Percentiles rank a stretch among this genome's conserved stretches.
phyloP scores from a whole-genome alignment of 92 coral and sea anemone species.

The Siderastrea radians region DNA sequence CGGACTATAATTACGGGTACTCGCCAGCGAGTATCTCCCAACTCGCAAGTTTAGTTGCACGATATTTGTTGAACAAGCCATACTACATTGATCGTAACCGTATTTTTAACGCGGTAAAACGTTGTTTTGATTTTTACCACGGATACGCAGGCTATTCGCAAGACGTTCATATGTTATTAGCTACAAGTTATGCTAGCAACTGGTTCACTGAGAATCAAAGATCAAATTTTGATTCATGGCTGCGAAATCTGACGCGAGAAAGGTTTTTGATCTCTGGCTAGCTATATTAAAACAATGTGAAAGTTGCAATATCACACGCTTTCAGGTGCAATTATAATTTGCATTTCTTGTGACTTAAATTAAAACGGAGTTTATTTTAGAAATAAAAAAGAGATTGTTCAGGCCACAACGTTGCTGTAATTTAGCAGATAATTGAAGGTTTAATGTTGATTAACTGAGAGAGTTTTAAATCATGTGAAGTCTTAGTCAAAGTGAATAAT shows the following conservation, averaged over 20 bases:
- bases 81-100: conserved; percentile 96
- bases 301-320: background rate
- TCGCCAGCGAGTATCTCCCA: conserved; percentile 97
- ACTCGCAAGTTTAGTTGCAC: conserved; percentile 85
- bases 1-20: conserved; percentile 95
- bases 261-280: conserved; percentile 62
- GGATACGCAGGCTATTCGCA: conserved; percentile 96
- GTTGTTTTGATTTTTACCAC: conserved; percentile 98
- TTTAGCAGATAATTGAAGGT: background rate
- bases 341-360: conserved; percentile 36
- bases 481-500: conserved; percentile 26
- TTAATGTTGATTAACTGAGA: conserved; percentile 31
- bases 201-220: conserved; percentile 99
- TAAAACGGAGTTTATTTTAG: background rate
- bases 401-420: conserved; percentile 9
- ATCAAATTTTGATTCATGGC: conserved; percentile 92
- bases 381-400: background rate
- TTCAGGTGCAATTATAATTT: conserved; percentile 11
- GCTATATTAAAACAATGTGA: background rate
- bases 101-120: conserved; percentile 94
- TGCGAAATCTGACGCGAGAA: conserved; percentile 74
- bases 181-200: conserved; percentile 93
- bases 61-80: conserved; percentile 90
- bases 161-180: conserved; percentile 97
- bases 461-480: conserved; percentile 10